phyloP scores from a whole-genome alignment of 1,140 invertebrate species.

The Wasmannia auropunctata region DNA sequence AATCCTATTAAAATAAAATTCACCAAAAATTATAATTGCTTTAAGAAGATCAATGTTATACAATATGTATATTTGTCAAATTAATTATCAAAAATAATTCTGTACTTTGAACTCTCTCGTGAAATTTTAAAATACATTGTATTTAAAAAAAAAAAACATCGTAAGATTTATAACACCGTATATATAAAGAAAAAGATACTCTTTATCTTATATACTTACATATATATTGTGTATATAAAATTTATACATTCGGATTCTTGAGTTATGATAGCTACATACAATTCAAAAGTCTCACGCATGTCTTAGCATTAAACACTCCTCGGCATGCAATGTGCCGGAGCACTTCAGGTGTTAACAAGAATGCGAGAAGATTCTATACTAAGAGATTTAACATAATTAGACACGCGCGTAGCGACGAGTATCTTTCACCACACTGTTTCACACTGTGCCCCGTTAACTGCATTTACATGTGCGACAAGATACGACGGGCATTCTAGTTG shows the following conservation, averaged over 20 bases:
- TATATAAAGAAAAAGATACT: neutral
- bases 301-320: neutral
- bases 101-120: no score
- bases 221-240: neutral
- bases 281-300: neutral
- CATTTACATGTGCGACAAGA: slow-evolving; percentile 41
- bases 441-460: slow-evolving; percentile 19
- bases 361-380: slow-evolving; percentile 10
- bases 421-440: neutral
- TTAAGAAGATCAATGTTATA: no score
- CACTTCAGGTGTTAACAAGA: neutral
- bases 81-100: no score
- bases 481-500: slow-evolving; percentile 23
- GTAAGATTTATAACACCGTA: no score
- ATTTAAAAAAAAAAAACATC: no score
- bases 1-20: neutral
- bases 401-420: neutral
- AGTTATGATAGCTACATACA: neutral
- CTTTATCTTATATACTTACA: neutral
- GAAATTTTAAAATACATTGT: no score
- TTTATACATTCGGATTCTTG: neutral
- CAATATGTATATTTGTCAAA: no score
- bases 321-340: neutral
- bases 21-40: no score
- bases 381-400: slow-evolving; percentile 11